Evolutionary conservation across 2,113 vertebrate genomes (phyloP).

Genomic region (Emydocephalus ijimae): DNA sequence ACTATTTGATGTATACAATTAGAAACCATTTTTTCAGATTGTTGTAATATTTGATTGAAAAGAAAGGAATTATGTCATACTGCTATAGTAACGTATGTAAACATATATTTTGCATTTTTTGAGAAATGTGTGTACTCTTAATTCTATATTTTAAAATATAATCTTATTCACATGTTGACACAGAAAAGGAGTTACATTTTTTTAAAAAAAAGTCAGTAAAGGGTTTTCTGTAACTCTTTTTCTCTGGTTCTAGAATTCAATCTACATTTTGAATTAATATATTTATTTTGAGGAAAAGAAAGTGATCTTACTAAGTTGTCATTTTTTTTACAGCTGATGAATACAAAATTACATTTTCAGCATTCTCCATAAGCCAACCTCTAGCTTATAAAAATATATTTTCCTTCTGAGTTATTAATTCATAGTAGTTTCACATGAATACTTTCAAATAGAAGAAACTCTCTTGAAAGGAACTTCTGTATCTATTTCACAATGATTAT

Average conservation of each 20-base stretch:
- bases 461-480: neutral
- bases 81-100: neutral
- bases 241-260: neutral
- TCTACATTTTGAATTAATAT: conserved; percentile 14
- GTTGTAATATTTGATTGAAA: neutral
- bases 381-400: neutral
- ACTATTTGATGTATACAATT: neutral
- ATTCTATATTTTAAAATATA: conserved; percentile 39
- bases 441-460: neutral
- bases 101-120: neutral
- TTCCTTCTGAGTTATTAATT: neutral
- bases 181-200: conserved; percentile 32
- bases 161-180: conserved; percentile 20
- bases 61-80: fast-evolving
- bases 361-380: neutral
- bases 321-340: conserved; percentile 1
- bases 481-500: fast-evolving
- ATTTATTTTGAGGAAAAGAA: conserved; percentile 1
- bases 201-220: conserved; percentile 27
- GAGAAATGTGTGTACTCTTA: conserved; percentile 17
- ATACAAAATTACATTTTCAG: conserved; percentile 1
- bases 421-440: neutral
- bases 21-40: neutral
- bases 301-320: neutral
- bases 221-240: neutral